Evolutionary conservation across 2,797 vertebrate species (phyloP), one percentile per base, ranked within the genome.

Genomic region (Myioborus melanocephalus): DNA sequence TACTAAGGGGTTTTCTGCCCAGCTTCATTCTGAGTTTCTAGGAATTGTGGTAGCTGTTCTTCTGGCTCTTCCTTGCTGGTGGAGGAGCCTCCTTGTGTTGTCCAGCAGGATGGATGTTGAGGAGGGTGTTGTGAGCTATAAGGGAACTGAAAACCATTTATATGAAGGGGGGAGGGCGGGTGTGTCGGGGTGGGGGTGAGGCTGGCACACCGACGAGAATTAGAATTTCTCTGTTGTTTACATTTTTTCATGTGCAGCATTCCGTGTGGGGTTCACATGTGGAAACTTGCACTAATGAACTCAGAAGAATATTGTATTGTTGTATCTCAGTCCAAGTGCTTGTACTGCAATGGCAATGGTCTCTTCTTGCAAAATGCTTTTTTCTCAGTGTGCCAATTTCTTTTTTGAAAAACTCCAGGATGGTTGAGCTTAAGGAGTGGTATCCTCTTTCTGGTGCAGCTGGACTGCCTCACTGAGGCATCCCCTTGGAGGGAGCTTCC

Each of bases 311-410:
- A 92, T 94, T 91, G 95, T 94, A 87, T 96, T 97, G 95, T 96
- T 95, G 26, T 90, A 68, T 97, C 93, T 97, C 97, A 94, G 95
- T 97, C 93, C 97, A 96, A 78, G 93, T 91, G 93, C 96, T 96
- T 97, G 96, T 95, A 83, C 97, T 97, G 96, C 50, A 69, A 94
- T 95, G 89, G 96, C 97, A 97, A 82, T 97, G 96, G 87, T 97
- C 95, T 97, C 97, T 97, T 97, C 97, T 97, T 97, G 97, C 97
- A 97, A 95, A 96, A 95, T 95, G 46, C 95, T 97, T 83, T 81
- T 84, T 81, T 84, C 94, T 95, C 96, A 91, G 83, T 97, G 97
- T 98, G 97, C 96, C 96, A 96, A 93, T 98, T 97, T 97, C 91
- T 98, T 65, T 96, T 96, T 95, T 96, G 88, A 97, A 97, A 97